Evolutionary conservation across 2,113 vertebrate genomes (phyloP).

Genomic region (Lutjanus erythropterus): DNA sequence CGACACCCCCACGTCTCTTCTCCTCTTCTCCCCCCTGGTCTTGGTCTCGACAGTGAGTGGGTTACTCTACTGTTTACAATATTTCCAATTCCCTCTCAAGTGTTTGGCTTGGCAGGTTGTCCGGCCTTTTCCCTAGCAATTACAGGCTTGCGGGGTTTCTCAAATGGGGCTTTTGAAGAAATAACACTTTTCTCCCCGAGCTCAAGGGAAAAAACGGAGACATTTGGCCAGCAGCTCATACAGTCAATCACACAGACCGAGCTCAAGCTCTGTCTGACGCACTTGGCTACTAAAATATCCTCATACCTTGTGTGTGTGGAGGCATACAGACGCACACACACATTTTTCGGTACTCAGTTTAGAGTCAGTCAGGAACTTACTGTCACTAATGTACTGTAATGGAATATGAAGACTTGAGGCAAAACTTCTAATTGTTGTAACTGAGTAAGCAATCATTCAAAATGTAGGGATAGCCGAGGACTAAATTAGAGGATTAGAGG

Average conservation of each 20-base stretch:
- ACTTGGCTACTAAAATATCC: slow-evolving; percentile 79
- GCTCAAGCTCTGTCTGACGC: slow-evolving; percentile 76
- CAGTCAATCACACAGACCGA: slow-evolving; percentile 78
- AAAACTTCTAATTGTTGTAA: slow-evolving; percentile 12
- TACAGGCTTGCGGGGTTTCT: slow-evolving; percentile 84
- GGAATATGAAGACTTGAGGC: slow-evolving; percentile 37
- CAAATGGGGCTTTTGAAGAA: slow-evolving; percentile 87
- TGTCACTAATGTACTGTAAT: slow-evolving; percentile 39
- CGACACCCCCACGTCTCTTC: slow-evolving; percentile 37
- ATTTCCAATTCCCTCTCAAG: slow-evolving; percentile 84
- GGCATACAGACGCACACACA: slow-evolving; percentile 29
- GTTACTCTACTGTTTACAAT: slow-evolving; percentile 85
- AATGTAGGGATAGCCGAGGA: neutral
- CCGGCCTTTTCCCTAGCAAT: slow-evolving; percentile 81
- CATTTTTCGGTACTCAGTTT: slow-evolving; percentile 32
- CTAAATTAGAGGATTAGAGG: neutral
- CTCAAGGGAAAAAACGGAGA: slow-evolving; percentile 74
- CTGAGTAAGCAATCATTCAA: neutral
- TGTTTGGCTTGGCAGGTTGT: slow-evolving; percentile 85
- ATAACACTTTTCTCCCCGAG: slow-evolving; percentile 81
- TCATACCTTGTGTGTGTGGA: slow-evolving; percentile 63
- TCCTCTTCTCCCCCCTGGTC: slow-evolving; percentile 25
- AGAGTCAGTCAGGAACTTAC: slow-evolving; percentile 32
- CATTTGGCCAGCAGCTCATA: slow-evolving; percentile 73
- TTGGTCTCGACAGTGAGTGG: slow-evolving; percentile 75